Conservation (phyloP, 2,113 vertebrate genomes). For the Trogon surrucura region DNA sequence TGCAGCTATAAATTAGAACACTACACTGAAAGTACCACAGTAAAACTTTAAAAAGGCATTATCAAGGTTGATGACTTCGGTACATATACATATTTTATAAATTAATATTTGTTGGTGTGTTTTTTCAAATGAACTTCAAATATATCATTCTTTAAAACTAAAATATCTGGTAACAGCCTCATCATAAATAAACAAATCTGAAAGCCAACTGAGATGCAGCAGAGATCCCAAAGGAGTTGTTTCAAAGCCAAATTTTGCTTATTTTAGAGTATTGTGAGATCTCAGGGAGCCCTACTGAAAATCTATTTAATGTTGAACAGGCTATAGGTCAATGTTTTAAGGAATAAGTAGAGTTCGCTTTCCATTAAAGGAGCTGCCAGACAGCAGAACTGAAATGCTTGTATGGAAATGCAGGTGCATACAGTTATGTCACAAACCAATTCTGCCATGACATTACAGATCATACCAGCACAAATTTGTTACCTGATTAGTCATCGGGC, state of each 20-base stretch:
- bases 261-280: background rate
- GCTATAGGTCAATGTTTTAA: background rate
- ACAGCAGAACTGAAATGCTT: background rate
- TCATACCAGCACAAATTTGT: background rate
- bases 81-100: background rate
- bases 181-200: background rate
- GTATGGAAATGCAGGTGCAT: background rate
- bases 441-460: background rate
- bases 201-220: background rate
- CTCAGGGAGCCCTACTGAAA: background rate
- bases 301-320: background rate
- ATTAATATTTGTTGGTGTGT: background rate
- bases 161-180: background rate
- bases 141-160: background rate
- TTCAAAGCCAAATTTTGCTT: background rate
- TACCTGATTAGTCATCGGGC: background rate
- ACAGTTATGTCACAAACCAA: background rate
- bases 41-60: background rate
- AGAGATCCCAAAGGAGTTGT: background rate
- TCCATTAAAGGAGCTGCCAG: background rate
- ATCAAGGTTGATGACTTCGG: background rate
- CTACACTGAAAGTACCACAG: background rate
- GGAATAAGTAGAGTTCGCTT: background rate
- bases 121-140: background rate
- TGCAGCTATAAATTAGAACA: background rate